Evolutionary conservation across 2,113 vertebrate species (phyloP), one percentile per base, ranked within the genome.

Genomic region (Notothenia coriiceps): DNA sequence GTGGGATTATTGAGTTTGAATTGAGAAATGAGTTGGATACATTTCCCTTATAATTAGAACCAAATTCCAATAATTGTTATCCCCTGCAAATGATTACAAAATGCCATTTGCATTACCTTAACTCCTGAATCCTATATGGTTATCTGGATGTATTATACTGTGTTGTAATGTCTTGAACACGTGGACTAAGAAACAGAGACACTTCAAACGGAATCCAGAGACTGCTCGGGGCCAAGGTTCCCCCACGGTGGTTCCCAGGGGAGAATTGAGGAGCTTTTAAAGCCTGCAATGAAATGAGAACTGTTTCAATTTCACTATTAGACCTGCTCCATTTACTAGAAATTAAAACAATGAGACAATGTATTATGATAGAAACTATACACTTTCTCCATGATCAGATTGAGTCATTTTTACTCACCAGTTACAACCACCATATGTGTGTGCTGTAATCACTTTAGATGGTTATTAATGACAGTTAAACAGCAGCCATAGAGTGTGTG

Each of bases 291-390:
- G 79, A 59, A 80, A 83, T 5, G 65, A 79, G 61, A 65, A 61
- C 77, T 50, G 56, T 65, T 83, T 84, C 75, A 84, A 83, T 88
- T 77, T 82, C 79, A 85, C 66, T 40, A 65, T 83, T 74, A 84
- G 75, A 17, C 14, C 82, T 77, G 63, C 54, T 77, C 80, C 68
- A 84, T 86, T 84, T 91, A 46, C 44, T 59, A 10, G 60, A 80
- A 81, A 84, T 84, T 65, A 71, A 50, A 83, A 69, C 75, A 76
- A 25, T 76, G 74, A 62, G 51, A 62, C 15, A n/a, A 33, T 66
- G 74, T 65, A 56, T 80, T 68, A 69, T 56, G 59, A 74, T n/a
- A 59, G 17, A 62, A 80, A 15, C 50, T 18, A 14, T 64, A 72
- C 40, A 35, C 51, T 14, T 12, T 50, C 25, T 73, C 46, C 6